Conservation (phyloP, 92 coral and sea anemone genomes). For the Phenganax stokvisi region DNA sequence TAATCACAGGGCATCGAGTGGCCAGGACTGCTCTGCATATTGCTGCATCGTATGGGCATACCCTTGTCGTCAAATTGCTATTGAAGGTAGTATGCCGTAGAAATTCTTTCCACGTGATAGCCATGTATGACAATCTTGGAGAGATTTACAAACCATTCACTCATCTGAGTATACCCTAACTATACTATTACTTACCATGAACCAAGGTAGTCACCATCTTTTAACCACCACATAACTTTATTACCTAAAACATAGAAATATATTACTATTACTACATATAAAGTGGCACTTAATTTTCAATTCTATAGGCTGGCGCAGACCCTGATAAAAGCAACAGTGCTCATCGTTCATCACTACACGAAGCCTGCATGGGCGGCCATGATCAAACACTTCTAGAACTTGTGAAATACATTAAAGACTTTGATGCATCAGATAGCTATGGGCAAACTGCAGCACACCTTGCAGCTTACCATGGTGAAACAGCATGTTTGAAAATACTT, state of each 20-base stretch:
- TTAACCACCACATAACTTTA: too few species aligned
- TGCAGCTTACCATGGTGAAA: conserved; percentile 94
- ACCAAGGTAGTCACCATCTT: too few species aligned
- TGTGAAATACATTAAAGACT: conserved; percentile 57
- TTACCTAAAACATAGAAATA: neutral
- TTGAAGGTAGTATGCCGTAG: conserved; percentile 51
- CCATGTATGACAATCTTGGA: too few species aligned
- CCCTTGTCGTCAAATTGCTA: conserved; percentile 56
- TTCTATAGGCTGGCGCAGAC: conserved; percentile 73
- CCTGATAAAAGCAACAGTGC: conserved; percentile 69
- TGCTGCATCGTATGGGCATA: conserved; percentile 89
- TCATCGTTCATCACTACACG: conserved; percentile 84
- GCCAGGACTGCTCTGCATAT: conserved; percentile 83
- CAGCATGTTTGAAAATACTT: conserved; percentile 67
- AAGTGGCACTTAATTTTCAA: neutral
- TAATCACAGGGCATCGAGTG: conserved; percentile 81
- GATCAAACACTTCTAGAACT: conserved; percentile 56
- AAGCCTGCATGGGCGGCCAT: conserved; percentile 96
- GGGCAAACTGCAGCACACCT: conserved; percentile 88
- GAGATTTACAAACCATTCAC: too few species aligned
- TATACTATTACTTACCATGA: too few species aligned
- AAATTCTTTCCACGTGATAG: too few species aligned
- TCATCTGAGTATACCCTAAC: too few species aligned
- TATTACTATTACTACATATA: neutral
- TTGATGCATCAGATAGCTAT: conserved; percentile 62